Evolutionary conservation across 2,797 vertebrate genomes (phyloP).

Genomic region (Liasis olivaceus): DNA sequence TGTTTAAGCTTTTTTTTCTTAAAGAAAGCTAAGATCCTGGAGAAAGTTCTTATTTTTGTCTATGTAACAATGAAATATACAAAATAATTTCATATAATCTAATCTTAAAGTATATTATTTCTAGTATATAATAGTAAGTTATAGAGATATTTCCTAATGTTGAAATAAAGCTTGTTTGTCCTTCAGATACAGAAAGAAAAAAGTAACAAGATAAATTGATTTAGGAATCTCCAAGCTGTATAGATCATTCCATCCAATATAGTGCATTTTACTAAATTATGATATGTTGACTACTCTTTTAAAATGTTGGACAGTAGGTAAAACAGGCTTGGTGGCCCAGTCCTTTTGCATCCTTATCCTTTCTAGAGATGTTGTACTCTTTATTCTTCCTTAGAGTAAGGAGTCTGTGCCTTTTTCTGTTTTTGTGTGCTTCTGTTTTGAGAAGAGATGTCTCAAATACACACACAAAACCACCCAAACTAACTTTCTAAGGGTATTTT

Average conservation of each 20-base stretch:
- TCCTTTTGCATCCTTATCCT: background rate
- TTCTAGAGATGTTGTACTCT: background rate
- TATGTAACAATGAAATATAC: background rate
- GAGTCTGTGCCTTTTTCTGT: background rate
- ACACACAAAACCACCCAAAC: background rate
- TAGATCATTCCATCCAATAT: background rate
- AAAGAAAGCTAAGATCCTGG: background rate
- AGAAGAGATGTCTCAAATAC: background rate
- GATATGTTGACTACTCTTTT: background rate
- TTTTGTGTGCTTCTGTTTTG: background rate
- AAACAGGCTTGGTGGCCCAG: background rate
- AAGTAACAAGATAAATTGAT: background rate
- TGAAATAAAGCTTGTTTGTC: background rate
- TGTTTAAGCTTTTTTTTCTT: background rate
- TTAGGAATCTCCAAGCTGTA: background rate
- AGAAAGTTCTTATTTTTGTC: background rate
- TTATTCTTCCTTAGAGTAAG: background rate
- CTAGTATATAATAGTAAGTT: background rate
- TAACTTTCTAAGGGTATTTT: background rate
- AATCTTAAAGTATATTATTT: background rate
- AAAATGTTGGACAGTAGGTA: background rate
- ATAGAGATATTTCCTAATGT: background rate
- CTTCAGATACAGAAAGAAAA: background rate
- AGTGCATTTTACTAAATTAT: background rate
- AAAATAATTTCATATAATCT: background rate